These are phyloP conservation scores for Gymnogyps californianus DNA, from an alignment of 2,113 vertebrate genomes.

Conservation along the genomic window DNA sequence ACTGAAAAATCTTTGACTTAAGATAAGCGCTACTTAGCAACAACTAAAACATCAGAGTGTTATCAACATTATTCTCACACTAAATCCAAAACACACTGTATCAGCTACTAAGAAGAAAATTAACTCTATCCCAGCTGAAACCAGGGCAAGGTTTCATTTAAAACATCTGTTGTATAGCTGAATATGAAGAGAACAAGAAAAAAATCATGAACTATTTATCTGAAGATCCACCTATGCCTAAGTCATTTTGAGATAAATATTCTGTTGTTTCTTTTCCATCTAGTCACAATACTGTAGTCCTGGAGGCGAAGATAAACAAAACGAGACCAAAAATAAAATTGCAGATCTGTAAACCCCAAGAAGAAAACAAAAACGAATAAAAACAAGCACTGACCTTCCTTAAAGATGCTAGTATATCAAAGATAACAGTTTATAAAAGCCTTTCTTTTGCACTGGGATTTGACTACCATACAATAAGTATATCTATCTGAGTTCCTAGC, in stretches of 20 bases:
- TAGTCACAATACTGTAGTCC: neutral
- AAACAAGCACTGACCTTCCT: neutral
- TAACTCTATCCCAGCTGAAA: too few species aligned
- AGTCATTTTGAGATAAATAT: neutral
- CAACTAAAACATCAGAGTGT: too few species aligned
- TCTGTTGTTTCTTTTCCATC: neutral
- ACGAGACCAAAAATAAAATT: neutral
- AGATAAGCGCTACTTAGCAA: too few species aligned
- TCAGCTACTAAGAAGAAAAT: too few species aligned
- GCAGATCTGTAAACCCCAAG: neutral
- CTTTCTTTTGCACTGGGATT: neutral
- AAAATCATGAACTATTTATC: neutral
- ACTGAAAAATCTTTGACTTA: too few species aligned
- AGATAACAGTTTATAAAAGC: neutral
- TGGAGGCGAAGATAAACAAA: neutral
- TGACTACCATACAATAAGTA: neutral
- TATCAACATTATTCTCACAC: too few species aligned
- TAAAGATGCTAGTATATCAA: neutral
- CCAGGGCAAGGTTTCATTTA: neutral
- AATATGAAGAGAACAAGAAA: neutral
- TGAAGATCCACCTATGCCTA: neutral
- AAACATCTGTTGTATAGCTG: neutral
- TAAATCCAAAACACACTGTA: too few species aligned
- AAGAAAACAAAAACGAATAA: neutral
- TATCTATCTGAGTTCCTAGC: neutral